Percentiles rank a stretch among this genome's conserved stretches.
Evolutionary conservation across 1,140 invertebrate genomes (phyloP).

Genomic region (Whitmania pigra): DNA sequence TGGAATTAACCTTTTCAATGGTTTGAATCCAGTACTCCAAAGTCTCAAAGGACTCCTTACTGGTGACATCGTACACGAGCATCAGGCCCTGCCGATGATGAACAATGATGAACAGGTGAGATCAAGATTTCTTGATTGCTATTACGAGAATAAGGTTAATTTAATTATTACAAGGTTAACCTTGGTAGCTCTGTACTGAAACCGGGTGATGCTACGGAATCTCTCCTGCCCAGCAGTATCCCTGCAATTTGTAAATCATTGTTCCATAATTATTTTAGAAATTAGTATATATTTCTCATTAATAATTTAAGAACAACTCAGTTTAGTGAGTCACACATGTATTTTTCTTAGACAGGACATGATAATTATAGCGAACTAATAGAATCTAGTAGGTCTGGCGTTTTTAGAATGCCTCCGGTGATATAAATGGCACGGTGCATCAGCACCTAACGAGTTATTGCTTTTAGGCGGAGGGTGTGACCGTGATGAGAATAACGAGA

Average conservation of each 20-base stretch:
- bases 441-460: no score
- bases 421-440: no score
- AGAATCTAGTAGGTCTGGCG: no score
- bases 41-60: conserved; percentile 8
- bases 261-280: no score
- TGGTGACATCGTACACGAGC: conserved; percentile 13
- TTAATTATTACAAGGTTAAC: conserved; percentile 21
- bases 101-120: not conserved
- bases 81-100: not conserved
- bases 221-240: conserved; percentile 82
- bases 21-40: conserved; percentile 15
- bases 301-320: no score
- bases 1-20: conserved; percentile 11
- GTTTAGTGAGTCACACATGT: not conserved
- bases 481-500: no score
- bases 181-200: conserved; percentile 33
- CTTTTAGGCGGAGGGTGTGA: no score
- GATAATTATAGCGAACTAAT: no score
- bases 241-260: conserved; percentile 42
- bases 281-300: no score
- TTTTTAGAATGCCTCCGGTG: no score
- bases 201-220: conserved; percentile 51
- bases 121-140: not conserved
- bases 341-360: not conserved
- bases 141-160: not conserved